Conservation (phyloP, 64 coral and sea anemone species). For the Actinia tenebrosa region DNA sequence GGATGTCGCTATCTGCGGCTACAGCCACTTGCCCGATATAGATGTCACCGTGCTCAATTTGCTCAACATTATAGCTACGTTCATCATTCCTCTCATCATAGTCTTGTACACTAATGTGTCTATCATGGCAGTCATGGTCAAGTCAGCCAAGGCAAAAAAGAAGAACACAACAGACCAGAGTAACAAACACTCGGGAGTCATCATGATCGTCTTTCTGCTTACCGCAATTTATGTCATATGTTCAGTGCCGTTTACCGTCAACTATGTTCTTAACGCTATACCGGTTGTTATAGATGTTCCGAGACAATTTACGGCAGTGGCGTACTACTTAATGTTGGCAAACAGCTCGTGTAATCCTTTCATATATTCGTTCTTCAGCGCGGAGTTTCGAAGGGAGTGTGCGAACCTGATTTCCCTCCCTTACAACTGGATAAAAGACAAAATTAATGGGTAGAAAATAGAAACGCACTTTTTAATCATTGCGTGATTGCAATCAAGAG, state of each 20-base stretch:
- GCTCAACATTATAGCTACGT: slow-evolving; percentile 58
- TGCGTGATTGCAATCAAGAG: not conserved
- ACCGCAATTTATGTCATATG: slow-evolving; percentile 76
- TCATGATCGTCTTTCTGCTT: slow-evolving; percentile 62
- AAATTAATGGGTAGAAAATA: not conserved
- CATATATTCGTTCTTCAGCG: slow-evolving; percentile 89
- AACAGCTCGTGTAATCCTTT: slow-evolving; percentile 88
- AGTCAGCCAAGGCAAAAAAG: slow-evolving; percentile 34
- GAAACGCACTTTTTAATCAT: not conserved
- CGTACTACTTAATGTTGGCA: slow-evolving; percentile 84
- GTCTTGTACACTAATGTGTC: slow-evolving; percentile 60
- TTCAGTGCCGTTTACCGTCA: slow-evolving; percentile 63
- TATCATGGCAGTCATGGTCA: slow-evolving; percentile 47
- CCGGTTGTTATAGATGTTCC: slow-evolving; percentile 26
- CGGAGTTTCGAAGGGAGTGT: slow-evolving; percentile 67
- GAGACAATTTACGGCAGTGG: slow-evolving; percentile 35
- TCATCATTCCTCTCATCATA: slow-evolving; percentile 66
- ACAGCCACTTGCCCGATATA: slow-evolving; percentile 41
- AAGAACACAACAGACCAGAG: not conserved
- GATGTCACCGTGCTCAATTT: slow-evolving; percentile 46
- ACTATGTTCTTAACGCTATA: slow-evolving; percentile 42
- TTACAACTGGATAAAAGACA: slow-evolving; percentile 20
- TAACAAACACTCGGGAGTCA: slow-evolving; percentile 42
- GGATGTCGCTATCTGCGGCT: slow-evolving; percentile 42
- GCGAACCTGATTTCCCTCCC: not conserved